Conservation (phyloP, 2,113 vertebrate species). For the Zosterops hypoxanthus region DNA sequence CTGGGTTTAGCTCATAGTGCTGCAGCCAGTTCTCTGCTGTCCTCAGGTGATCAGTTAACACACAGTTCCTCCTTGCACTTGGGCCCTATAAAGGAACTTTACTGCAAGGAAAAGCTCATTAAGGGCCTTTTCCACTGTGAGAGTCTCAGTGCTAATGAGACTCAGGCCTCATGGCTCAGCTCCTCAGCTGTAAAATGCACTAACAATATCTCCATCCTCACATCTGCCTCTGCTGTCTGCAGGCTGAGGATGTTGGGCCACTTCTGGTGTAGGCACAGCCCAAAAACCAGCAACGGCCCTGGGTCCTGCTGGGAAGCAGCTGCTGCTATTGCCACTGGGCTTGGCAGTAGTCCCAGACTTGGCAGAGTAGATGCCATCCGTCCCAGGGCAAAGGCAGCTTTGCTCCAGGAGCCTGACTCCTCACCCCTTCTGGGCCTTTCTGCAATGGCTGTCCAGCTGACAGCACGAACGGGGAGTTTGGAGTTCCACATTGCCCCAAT, state of each 20-base stretch:
- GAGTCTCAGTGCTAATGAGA: background rate
- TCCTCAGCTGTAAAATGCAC: background rate
- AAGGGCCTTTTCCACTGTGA: background rate
- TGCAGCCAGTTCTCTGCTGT: background rate
- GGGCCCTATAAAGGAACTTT: background rate
- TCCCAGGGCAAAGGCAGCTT: background rate
- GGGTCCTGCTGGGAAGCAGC: background rate
- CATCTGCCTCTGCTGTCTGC: background rate
- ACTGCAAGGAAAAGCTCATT: background rate
- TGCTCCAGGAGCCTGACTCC: background rate
- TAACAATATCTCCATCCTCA: background rate
- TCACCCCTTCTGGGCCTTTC: background rate
- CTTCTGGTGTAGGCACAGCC: background rate
- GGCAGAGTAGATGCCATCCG: background rate
- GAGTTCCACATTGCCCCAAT: rapidly evolving
- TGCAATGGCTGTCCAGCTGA: rapidly evolving
- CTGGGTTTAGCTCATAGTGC: background rate
- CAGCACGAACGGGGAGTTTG: rapidly evolving
- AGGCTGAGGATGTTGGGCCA: background rate
- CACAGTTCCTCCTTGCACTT: background rate
- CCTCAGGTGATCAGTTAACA: background rate
- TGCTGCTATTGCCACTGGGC: background rate
- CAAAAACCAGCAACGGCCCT: rapidly evolving
- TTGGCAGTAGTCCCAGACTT: background rate
- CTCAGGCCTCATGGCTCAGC: background rate